These are phyloP conservation scores for Lepisosteus osseus DNA, from an alignment of 2,113 vertebrate genomes.

Conservation along the genomic window DNA sequence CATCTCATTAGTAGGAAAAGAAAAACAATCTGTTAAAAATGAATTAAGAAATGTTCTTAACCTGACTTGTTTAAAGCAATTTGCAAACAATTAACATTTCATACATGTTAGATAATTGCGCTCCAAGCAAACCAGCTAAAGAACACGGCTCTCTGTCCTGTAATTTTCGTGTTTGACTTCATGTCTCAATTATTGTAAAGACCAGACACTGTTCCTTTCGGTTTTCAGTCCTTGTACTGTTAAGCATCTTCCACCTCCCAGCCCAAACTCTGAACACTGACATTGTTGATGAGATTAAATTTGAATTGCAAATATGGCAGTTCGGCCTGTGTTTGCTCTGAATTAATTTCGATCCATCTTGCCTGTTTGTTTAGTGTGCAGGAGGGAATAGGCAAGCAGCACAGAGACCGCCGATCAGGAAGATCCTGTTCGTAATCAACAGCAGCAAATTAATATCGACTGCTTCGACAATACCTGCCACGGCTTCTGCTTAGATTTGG, in stretches of 20 bases:
- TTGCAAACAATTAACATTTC: too few relatives aligned
- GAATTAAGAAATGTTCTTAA: too few relatives aligned
- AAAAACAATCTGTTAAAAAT: too few relatives aligned
- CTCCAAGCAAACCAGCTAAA: not conserved
- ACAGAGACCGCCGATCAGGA: not conserved
- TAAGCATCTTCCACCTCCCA: not conserved
- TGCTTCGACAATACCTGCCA: conserved; percentile 3
- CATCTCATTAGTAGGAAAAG: too few relatives aligned
- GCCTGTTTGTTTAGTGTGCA: conserved; percentile 15
- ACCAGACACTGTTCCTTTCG: not conserved
- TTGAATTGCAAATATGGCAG: conserved; percentile 31
- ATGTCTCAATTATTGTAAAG: conserved; percentile 5
- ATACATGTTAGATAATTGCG: too few relatives aligned
- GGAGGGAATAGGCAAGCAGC: conserved; percentile 12
- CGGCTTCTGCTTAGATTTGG: not conserved
- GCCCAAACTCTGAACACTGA: not conserved
- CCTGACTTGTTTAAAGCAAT: too few relatives aligned
- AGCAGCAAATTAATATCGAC: conserved; percentile 16
- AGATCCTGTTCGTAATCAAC: conserved; percentile 16
- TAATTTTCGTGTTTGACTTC: conserved; percentile 1
- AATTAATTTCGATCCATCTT: conserved; percentile 20
- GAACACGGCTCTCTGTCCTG: not conserved
- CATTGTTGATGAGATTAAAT: conserved; percentile 25
- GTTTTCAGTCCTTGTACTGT: not conserved
- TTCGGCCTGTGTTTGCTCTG: conserved; percentile 10